phyloP scores from a whole-genome alignment of 2,888 invertebrate species.

The Eustalomyia histrio region DNA sequence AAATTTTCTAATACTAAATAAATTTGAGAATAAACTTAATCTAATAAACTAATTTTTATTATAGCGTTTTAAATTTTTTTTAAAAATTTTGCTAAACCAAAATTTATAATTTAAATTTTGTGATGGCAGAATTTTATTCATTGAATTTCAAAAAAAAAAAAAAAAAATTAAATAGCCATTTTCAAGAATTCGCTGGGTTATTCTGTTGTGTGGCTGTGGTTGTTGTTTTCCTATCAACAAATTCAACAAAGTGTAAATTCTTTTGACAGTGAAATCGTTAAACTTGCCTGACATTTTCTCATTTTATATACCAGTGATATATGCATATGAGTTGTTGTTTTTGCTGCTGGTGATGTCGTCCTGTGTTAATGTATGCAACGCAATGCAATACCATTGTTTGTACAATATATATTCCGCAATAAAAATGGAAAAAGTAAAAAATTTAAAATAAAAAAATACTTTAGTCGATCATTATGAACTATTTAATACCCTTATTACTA shows the following conservation, averaged over 20 bases:
- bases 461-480: too few species aligned
- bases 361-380: conserved; percentile 12
- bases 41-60: too few species aligned
- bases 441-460: not conserved
- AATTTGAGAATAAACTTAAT: too few species aligned
- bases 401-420: conserved; percentile 2
- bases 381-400: conserved; percentile 6
- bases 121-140: too few species aligned
- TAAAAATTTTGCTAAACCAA: too few species aligned
- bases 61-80: too few species aligned
- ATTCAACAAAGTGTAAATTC: conserved; percentile 66
- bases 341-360: conserved; percentile 21
- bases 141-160: too few species aligned
- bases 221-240: conserved; percentile 47
- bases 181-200: too few species aligned
- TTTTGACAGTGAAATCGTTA: conserved; percentile 73
- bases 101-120: too few species aligned
- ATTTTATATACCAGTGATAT: conserved; percentile 59
- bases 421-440: not conserved
- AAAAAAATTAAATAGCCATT: too few species aligned
- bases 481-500: too few species aligned
- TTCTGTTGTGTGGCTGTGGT: conserved; percentile 4
- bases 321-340: conserved; percentile 15
- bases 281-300: conserved; percentile 71
- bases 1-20: too few species aligned